Evolutionary conservation across 2,888 invertebrate species (phyloP).

Genomic region (Cyclophora punctaria): DNA sequence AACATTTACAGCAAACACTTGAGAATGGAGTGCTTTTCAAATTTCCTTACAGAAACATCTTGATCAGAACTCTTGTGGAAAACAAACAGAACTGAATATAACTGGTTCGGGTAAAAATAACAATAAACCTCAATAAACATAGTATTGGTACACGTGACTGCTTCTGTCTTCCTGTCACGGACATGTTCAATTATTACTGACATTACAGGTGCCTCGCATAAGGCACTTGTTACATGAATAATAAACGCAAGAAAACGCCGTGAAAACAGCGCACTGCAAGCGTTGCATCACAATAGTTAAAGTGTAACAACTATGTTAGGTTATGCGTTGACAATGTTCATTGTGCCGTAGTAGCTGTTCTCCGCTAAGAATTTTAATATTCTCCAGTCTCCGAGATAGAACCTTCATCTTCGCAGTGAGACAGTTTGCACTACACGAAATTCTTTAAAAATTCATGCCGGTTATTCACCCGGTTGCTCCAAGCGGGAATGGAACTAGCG

Average conservation of each 20-base stretch:
- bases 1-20: too few species aligned
- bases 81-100: slow-evolving; percentile 8
- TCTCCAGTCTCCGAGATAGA: slow-evolving; percentile 33
- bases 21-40: too few species aligned
- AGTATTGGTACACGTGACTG: slow-evolving; percentile 28
- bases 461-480: slow-evolving; percentile 33
- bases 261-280: slow-evolving; percentile 59
- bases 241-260: slow-evolving; percentile 62
- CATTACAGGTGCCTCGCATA: slow-evolving; percentile 54
- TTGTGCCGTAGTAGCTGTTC: slow-evolving; percentile 49
- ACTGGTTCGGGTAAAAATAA: slow-evolving; percentile 15
- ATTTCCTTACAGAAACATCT: too few species aligned
- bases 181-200: slow-evolving; percentile 63
- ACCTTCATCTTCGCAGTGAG: slow-evolving; percentile 38
- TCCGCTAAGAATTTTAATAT: slow-evolving; percentile 39
- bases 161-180: slow-evolving; percentile 44
- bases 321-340: slow-evolving; percentile 69
- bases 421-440: slow-evolving; percentile 42
- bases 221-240: slow-evolving; percentile 66
- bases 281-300: slow-evolving; percentile 64
- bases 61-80: neutral
- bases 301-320: slow-evolving; percentile 66
- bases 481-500: slow-evolving; percentile 24
- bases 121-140: slow-evolving; percentile 22
- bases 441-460: slow-evolving; percentile 44